Conservation (phyloP, 2,888 invertebrate species). For the Dicyrtomina minuta region DNA sequence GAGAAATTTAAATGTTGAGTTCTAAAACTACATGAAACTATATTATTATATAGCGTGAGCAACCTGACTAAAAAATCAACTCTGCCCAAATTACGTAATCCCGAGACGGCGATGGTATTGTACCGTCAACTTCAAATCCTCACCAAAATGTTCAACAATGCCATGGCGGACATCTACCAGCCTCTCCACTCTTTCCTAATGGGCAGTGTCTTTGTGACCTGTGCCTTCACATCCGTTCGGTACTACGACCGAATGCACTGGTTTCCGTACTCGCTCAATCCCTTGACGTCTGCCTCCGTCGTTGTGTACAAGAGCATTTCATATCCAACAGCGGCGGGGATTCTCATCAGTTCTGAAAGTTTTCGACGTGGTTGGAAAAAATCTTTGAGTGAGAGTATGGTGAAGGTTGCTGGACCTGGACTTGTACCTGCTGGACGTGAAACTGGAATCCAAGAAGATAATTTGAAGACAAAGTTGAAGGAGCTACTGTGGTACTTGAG, state of each 20-base stretch:
- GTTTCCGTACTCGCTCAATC: background rate
- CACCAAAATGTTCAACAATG: background rate
- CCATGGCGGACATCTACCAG: background rate
- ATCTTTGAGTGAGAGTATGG: too few species aligned
- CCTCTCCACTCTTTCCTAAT: background rate
- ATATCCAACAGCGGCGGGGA: background rate
- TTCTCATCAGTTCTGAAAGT: background rate
- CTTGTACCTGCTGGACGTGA: too few species aligned
- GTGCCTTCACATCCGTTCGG: background rate
- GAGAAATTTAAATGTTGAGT: too few species aligned
- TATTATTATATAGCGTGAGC: background rate
- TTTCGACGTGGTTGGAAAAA: background rate
- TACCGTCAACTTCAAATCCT: background rate
- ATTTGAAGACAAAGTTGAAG: background rate
- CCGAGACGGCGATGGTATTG: background rate
- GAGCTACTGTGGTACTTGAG: background rate
- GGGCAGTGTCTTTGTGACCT: background rate
- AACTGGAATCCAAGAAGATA: too few species aligned
- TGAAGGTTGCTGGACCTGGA: background rate
- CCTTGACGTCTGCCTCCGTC: background rate
- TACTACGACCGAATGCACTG: background rate
- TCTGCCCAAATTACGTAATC: background rate
- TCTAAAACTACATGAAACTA: too few species aligned
- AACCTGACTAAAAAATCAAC: background rate
- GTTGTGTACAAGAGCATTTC: background rate